Evolutionary conservation across 2,888 invertebrate genomes (phyloP).

Genomic region (Cephonodes hylas): DNA sequence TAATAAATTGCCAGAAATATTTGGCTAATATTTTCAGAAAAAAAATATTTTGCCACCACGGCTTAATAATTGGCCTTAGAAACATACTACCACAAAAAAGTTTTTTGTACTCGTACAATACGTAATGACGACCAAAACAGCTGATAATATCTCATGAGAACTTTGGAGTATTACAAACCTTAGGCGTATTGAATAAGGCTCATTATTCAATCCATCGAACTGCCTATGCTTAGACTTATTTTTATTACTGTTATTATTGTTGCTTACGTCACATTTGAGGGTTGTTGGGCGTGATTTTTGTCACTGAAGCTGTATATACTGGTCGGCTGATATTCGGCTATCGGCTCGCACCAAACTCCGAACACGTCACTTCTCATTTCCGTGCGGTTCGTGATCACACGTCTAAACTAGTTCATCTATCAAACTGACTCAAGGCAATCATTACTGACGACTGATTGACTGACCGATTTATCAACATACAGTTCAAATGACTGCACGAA

Average conservation of each 20-base stretch:
- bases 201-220: background rate
- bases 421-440: too few species aligned
- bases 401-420: background rate
- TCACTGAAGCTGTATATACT: background rate
- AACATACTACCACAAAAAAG: background rate
- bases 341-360: background rate
- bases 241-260: background rate
- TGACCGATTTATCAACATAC: too few species aligned
- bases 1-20: too few species aligned
- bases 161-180: background rate
- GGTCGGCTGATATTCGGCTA: background rate
- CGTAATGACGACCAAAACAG: background rate
- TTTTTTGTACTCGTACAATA: background rate
- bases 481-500: too few species aligned
- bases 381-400: background rate
- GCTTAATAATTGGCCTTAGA: background rate
- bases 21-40: too few species aligned
- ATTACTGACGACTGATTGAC: too few species aligned
- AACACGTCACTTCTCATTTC: background rate
- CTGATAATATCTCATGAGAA: background rate
- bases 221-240: background rate
- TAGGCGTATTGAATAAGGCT: background rate
- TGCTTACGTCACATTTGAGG: background rate
- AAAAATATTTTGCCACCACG: too few species aligned
- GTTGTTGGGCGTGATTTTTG: background rate